Evolutionary conservation across 1,140 invertebrate genomes (phyloP).

Genomic region (Ips nitidus): DNA sequence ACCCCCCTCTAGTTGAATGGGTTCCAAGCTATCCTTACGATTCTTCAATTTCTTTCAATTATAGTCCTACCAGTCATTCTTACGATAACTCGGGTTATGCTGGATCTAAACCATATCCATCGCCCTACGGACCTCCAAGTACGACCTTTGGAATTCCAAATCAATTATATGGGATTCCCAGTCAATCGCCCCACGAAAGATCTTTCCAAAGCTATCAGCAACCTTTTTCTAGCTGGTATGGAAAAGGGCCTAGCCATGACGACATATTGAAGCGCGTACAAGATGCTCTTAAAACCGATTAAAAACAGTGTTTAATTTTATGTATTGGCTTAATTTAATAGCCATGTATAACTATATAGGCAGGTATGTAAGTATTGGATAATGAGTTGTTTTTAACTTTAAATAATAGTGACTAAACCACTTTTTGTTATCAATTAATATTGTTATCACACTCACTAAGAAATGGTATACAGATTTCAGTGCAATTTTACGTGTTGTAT

Average conservation of each 20-base stretch:
- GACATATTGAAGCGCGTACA: slow-evolving; percentile 35
- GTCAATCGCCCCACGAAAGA: background rate
- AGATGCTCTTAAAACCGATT: slow-evolving; percentile 36
- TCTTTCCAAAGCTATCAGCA: slow-evolving; percentile 34
- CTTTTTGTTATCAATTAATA: too few relatives aligned
- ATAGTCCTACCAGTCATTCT: background rate
- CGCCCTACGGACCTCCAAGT: slow-evolving; percentile 3
- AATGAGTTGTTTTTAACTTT: too few relatives aligned
- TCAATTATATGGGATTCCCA: slow-evolving; percentile 20
- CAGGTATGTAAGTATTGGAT: too few relatives aligned
- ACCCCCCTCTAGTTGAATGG: slow-evolving; percentile 6
- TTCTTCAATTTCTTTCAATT: background rate
- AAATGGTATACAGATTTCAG: too few relatives aligned
- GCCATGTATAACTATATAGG: too few relatives aligned
- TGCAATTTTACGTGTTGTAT: too few relatives aligned
- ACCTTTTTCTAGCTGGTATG: slow-evolving; percentile 40
- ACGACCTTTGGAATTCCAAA: slow-evolving; percentile 6
- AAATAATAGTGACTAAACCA: too few relatives aligned
- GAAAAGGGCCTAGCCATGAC: slow-evolving; percentile 29
- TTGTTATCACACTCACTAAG: too few relatives aligned
- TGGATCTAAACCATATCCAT: slow-evolving; percentile 7
- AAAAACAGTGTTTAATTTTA: background rate
- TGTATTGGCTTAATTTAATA: too few relatives aligned
- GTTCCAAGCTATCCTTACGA: slow-evolving; percentile 15
- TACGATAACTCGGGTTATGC: background rate